These are phyloP conservation scores for Motacilla alba DNA, from an alignment of 2,113 vertebrate species.

Conservation along the genomic window DNA sequence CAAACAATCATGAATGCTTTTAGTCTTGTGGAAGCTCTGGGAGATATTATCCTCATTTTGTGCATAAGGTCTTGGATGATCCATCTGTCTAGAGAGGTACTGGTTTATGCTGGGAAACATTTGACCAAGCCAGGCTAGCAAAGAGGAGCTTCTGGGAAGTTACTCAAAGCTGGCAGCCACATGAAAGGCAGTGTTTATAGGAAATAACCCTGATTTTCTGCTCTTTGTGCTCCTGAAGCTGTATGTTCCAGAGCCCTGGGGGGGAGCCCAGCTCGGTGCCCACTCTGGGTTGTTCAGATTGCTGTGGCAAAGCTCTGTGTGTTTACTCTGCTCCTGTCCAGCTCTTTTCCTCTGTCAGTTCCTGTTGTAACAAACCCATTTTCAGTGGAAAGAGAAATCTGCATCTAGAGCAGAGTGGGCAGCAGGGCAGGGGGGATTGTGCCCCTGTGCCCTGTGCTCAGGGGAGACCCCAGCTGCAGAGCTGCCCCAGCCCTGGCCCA, in stretches of 20 bases:
- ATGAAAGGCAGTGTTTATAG: not conserved
- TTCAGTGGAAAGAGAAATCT: not conserved
- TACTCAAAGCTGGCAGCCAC: not conserved
- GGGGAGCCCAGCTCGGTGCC: not conserved
- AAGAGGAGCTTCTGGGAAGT: not conserved
- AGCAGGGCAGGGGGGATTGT: not conserved
- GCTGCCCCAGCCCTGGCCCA: not conserved
- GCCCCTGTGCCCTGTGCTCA: not conserved
- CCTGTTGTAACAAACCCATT: not conserved
- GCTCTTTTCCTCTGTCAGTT: not conserved
- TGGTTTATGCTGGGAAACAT: not conserved
- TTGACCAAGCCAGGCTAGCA: not conserved
- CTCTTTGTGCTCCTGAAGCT: not conserved
- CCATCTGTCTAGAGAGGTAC: not conserved
- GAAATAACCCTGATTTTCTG: not conserved
- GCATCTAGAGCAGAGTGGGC: fast-evolving
- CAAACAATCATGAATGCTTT: not conserved
- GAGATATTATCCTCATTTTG: not conserved
- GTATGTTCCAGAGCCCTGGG: not conserved
- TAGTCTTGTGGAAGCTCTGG: not conserved
- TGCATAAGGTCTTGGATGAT: not conserved
- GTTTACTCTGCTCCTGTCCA: not conserved
- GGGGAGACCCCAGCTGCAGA: not conserved
- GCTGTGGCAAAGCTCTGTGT: not conserved
- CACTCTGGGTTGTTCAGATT: fast-evolving